Conservation (phyloP, 2,888 invertebrate species). For the Cyaniris semiargus region DNA sequence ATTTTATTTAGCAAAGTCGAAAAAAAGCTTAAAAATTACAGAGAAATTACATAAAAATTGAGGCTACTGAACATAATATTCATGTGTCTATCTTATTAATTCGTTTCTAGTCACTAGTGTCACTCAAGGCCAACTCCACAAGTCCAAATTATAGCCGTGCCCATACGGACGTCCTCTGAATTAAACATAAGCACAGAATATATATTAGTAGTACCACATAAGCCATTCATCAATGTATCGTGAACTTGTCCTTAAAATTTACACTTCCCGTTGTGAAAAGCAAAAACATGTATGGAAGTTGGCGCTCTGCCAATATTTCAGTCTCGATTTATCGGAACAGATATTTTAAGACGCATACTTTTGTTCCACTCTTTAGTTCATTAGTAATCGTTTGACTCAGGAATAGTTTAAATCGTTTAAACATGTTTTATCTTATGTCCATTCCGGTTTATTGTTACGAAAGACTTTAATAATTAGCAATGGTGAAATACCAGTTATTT, state of each 20-base stretch:
- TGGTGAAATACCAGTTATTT: not conserved
- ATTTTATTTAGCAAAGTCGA: too few species aligned
- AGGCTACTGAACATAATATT: not conserved
- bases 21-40: too few species aligned
- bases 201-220: too few species aligned
- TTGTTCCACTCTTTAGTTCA: constrained; percentile 44
- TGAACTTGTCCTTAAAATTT: constrained; percentile 49
- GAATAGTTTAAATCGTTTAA: constrained; percentile 34
- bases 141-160: constrained; percentile 47
- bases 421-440: not conserved
- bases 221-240: constrained; percentile 43
- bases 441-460: constrained; percentile 5
- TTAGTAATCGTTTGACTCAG: constrained; percentile 42
- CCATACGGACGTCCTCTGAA: constrained; percentile 53
- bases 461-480: not conserved
- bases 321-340: constrained; percentile 41
- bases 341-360: constrained; percentile 35
- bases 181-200: constrained; percentile 59
- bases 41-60: too few species aligned
- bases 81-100: not conserved
- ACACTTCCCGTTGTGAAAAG: constrained; percentile 52
- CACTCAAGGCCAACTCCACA: constrained; percentile 50
- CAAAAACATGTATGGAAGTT: constrained; percentile 57
- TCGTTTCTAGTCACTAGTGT: constrained; percentile 5
- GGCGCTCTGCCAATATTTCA: constrained; percentile 58